phyloP scores from a whole-genome alignment of 1,140 invertebrate species.

The Achatina immaculata region DNA sequence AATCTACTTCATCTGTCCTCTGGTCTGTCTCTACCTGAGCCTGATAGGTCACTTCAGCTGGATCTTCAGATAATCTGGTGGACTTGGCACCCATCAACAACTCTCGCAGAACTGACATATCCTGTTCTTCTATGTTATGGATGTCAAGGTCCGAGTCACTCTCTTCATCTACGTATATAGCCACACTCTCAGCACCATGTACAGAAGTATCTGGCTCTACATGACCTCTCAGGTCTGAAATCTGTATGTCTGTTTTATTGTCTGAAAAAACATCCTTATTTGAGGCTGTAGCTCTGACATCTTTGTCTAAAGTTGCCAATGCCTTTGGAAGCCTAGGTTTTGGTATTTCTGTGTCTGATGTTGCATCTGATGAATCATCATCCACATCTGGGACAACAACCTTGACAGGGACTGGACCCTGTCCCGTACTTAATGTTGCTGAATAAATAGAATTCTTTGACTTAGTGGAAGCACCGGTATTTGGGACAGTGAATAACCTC shows the following conservation, averaged over 20 bases:
- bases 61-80: neutral
- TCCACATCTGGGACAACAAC: neutral
- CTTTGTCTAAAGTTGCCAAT: neutral
- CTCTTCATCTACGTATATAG: neutral
- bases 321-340: neutral
- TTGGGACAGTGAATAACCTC: neutral
- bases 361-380: slow-evolving; percentile 5
- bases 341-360: neutral
- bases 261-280: neutral
- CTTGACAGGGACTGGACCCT: neutral
- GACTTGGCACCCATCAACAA: neutral
- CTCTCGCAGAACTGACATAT: neutral
- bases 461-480: neutral
- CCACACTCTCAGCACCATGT: too few species aligned
- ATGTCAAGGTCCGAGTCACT: neutral
- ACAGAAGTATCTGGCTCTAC: too few species aligned
- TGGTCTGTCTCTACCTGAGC: neutral
- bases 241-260: neutral
- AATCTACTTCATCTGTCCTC: too few species aligned
- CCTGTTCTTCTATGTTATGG: neutral
- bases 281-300: neutral
- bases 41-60: neutral
- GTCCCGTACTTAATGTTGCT: neutral
- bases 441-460: neutral
- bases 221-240: neutral